A percentile compares a stretch with the other conserved stretches of the same genome.
These are phyloP conservation scores for Agapornis roseicollis DNA, from an alignment of 2,113 vertebrate genomes.

Conservation along the genomic window DNA sequence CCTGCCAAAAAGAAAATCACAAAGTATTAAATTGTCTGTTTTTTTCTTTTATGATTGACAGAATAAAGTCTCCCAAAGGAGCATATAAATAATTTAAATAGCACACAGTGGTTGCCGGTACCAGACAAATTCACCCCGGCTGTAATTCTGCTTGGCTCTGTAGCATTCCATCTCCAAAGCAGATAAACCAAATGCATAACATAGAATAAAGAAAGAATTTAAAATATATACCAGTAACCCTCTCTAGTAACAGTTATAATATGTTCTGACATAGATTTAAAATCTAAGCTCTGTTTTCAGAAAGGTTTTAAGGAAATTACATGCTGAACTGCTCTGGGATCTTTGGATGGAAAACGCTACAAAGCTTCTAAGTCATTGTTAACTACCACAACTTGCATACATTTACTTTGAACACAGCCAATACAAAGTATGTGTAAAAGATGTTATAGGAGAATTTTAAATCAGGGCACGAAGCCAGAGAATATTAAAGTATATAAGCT, in stretches of 20 bases:
- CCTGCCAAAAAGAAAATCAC: neutral
- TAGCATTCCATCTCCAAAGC: neutral
- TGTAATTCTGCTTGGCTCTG: neutral
- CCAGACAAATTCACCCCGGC: neutral
- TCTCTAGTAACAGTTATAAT: neutral
- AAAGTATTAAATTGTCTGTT: neutral
- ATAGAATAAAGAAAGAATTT: neutral
- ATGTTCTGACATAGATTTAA: neutral
- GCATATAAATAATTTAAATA: conserved; percentile 45
- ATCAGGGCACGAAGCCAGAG: conserved; percentile 1
- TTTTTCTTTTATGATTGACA: conserved; percentile 2
- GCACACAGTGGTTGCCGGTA: neutral
- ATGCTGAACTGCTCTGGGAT: neutral
- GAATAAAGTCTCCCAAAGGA: neutral
- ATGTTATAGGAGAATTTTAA: neutral
- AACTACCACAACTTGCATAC: neutral
- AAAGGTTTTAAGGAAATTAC: neutral
- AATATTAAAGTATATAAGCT: conserved; percentile 12
- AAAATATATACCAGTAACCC: neutral
- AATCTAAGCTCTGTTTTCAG: neutral
- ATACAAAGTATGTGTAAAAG: neutral
- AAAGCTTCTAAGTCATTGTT: neutral
- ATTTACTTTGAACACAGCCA: neutral
- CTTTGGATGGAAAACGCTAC: neutral
- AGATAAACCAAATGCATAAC: neutral